These are phyloP conservation scores for Actinemys pallida DNA, from an alignment of 2,113 vertebrate genomes.

Conservation along the genomic window DNA sequence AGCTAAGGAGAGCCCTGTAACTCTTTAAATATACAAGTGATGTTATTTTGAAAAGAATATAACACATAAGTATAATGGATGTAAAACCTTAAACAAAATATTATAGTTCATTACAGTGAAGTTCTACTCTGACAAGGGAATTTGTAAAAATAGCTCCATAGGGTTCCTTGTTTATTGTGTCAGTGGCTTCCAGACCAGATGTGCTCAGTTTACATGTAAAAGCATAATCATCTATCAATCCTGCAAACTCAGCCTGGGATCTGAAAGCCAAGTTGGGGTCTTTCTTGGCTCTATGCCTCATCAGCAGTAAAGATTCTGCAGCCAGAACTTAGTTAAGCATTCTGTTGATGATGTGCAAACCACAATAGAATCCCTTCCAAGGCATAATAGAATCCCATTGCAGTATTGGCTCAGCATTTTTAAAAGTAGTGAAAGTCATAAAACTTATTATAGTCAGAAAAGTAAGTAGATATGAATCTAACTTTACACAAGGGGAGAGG, in stretches of 20 bases:
- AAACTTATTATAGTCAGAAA: constrained; percentile 18
- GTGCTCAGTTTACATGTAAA: not conserved
- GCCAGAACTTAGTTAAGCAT: not conserved
- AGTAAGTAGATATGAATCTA: not conserved
- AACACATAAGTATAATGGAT: not conserved
- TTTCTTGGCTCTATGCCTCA: not conserved
- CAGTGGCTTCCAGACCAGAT: not conserved
- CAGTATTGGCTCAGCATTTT: not conserved
- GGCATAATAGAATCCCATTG: not conserved
- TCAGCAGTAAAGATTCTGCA: not conserved
- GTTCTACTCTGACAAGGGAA: not conserved
- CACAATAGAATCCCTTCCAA: not conserved
- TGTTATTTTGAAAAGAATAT: not conserved
- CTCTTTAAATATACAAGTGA: not conserved
- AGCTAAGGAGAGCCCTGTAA: not conserved
- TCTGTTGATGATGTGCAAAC: constrained; percentile 9
- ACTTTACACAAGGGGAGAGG: not conserved
- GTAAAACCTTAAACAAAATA: not conserved
- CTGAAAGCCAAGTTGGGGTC: not conserved
- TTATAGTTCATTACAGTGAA: not conserved
- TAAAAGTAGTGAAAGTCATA: not conserved
- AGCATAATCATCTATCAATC: not conserved
- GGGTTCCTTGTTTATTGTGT: not conserved
- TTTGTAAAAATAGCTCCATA: not conserved
- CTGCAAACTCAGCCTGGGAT: not conserved